Evolutionary conservation across 2,888 invertebrate species (phyloP).

Genomic region (Brenthis ino): DNA sequence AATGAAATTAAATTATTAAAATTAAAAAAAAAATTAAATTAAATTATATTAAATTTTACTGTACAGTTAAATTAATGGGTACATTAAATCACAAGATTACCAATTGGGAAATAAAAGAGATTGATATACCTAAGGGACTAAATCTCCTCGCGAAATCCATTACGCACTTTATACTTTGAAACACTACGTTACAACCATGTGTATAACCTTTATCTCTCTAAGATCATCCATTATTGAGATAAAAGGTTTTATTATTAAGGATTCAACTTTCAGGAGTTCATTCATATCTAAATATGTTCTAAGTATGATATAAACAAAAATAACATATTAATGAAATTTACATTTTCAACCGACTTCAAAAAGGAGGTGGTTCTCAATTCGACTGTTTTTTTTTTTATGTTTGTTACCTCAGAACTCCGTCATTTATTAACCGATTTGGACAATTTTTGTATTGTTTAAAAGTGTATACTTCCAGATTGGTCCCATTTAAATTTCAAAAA

Average conservation of each 20-base stretch:
- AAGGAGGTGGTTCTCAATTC: no score
- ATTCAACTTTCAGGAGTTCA: conserved; percentile 10
- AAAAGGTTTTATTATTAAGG: conserved; percentile 52
- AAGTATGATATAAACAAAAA: neutral
- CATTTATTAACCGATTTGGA: no score
- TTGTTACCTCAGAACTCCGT: no score
- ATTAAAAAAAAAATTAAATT: no score
- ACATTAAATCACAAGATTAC: conserved; percentile 46
- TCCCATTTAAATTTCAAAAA: no score
- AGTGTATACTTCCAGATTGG: no score
- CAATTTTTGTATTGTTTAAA: no score
- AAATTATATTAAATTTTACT: no score
- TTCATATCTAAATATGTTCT: conserved; percentile 4
- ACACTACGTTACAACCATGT: conserved; percentile 54
- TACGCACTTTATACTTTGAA: conserved; percentile 55
- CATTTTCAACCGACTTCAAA: neutral
- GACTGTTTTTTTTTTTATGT: no score
- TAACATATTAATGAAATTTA: no score
- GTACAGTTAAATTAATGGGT: no score
- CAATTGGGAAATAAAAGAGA: conserved; percentile 53
- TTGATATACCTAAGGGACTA: conserved; percentile 54
- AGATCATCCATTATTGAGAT: conserved; percentile 64
- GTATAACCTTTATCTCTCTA: conserved; percentile 60
- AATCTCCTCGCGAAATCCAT: conserved; percentile 58
- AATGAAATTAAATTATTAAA: no score